Percentiles rank a stretch among this genome's conserved stretches.
Conservation (phyloP, 2,888 invertebrate genomes). For the Galeopsomyia nigrocyanea region DNA sequence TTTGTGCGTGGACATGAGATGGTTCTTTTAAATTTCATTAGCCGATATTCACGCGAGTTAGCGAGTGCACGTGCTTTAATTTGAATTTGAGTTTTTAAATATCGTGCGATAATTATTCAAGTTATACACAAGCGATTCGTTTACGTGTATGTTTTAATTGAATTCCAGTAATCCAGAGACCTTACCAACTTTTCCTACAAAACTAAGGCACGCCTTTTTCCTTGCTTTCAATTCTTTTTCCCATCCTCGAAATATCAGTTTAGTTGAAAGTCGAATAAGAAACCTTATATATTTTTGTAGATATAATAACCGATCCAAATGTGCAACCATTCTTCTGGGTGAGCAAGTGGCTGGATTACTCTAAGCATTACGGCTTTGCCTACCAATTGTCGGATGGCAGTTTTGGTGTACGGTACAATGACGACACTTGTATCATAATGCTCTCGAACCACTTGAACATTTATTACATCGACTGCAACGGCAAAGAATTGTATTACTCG, state of each 20-base stretch:
- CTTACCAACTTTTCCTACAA: slow-evolving; percentile 49
- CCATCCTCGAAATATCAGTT: no score
- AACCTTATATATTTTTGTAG: slow-evolving; percentile 69
- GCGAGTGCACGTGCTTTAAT: no score
- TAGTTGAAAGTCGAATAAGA: no score
- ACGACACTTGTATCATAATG: slow-evolving; percentile 94
- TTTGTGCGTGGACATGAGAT: no score
- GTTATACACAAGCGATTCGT: slow-evolving; percentile 35
- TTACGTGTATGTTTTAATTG: slow-evolving; percentile 33
- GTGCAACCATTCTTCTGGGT: slow-evolving; percentile 97
- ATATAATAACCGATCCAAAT: slow-evolving; percentile 95
- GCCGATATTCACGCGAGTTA: no score
- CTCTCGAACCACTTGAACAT: slow-evolving; percentile 93
- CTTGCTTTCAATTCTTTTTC: slow-evolving; percentile 23
- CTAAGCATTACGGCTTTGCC: slow-evolving; percentile 99
- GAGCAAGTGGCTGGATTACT: slow-evolving; percentile 99
- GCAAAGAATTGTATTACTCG: slow-evolving; percentile 92
- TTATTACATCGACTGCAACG: slow-evolving; percentile 95
- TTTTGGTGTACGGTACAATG: slow-evolving; percentile 99
- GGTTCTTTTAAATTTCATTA: no score
- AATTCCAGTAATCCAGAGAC: slow-evolving; percentile 50
- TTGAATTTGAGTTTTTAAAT: no score
- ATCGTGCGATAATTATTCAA: slow-evolving; percentile 50
- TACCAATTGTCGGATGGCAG: slow-evolving; percentile 99
- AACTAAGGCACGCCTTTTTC: slow-evolving; percentile 49